Evolutionary conservation across 2,797 vertebrate genomes (phyloP).

Genomic region (Sternotherus odoratus): DNA sequence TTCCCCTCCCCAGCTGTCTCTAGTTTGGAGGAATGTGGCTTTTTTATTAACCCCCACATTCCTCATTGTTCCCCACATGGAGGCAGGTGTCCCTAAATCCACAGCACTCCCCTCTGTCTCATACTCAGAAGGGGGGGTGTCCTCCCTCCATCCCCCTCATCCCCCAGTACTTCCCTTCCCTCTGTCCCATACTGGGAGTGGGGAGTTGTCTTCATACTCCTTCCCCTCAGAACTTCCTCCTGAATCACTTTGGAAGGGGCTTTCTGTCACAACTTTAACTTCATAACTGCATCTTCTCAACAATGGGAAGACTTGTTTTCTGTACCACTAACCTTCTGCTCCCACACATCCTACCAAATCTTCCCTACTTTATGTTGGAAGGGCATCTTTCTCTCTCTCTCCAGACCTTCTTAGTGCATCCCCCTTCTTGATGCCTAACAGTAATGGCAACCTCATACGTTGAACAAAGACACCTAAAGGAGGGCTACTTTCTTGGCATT

Average conservation of each 20-base stretch:
- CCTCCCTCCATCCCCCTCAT: fast-evolving
- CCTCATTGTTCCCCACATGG: not conserved
- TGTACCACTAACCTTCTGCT: not conserved
- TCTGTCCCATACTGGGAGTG: not conserved
- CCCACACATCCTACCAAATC: not conserved
- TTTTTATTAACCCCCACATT: not conserved
- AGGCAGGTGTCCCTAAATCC: not conserved
- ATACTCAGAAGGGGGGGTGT: not conserved
- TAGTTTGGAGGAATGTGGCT: not conserved
- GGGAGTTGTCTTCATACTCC: not conserved
- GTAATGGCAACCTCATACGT: not conserved
- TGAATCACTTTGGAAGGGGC: not conserved
- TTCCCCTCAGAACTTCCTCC: not conserved
- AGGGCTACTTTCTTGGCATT: not conserved
- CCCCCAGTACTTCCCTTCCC: fast-evolving
- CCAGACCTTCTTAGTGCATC: not conserved
- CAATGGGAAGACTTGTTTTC: not conserved
- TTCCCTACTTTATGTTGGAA: not conserved
- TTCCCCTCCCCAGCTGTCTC: not conserved
- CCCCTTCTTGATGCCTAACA: not conserved
- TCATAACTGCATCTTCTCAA: fast-evolving
- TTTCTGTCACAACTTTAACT: not conserved
- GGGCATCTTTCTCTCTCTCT: not conserved
- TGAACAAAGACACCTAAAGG: not conserved
- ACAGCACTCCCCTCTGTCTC: fast-evolving